phyloP scores from a whole-genome alignment of 1,140 invertebrate species.

The Muscidifurax raptorellus region DNA sequence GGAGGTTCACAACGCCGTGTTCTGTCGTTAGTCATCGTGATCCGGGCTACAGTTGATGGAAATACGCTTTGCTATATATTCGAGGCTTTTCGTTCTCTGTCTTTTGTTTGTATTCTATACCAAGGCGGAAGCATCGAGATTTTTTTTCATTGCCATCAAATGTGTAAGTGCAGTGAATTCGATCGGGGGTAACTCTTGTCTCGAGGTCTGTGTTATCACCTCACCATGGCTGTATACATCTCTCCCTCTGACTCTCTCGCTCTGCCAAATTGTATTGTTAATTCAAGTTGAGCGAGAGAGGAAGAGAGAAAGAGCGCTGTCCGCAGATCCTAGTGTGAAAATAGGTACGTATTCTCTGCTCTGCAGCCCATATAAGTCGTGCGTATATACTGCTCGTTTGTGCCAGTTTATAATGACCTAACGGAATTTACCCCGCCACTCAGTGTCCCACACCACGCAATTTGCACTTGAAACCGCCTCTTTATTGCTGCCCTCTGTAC shows the following conservation, averaged over 20 bases:
- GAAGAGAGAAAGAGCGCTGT: neutral
- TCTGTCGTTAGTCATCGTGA: neutral
- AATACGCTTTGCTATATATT: conserved; percentile 3
- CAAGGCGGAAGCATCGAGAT: no score
- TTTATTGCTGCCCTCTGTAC: conserved; percentile 32
- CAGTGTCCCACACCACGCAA: neutral
- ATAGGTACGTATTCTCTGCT: conserved; percentile 59
- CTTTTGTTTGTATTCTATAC: neutral
- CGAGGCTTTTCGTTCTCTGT: neutral
- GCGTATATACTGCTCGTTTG: conserved; percentile 53
- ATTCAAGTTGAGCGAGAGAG: conserved; percentile 17
- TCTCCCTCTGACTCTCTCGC: no score
- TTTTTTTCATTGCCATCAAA: neutral
- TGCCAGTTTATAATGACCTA: conserved; percentile 45
- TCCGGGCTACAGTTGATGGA: neutral
- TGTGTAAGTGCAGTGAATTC: neutral
- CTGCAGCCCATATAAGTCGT: conserved; percentile 51
- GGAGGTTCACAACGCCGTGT: neutral
- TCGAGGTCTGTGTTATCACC: conserved; percentile 16
- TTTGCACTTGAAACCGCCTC: conserved; percentile 33
- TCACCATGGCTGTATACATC: neutral
- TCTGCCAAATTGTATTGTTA: neutral
- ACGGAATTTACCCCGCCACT: conserved; percentile 12
- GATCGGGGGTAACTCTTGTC: conserved; percentile 43
- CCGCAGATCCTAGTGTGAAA: conserved; percentile 36